Evolutionary conservation across 2,113 vertebrate species (phyloP).

Genomic region (human (Homo sapiens)): GRCh38 chr2:131843501-131844000

Average conservation of each 20-base stretch:
- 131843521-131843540: background rate
- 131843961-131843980: conserved; percentile 40
- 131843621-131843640: background rate
- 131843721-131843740: background rate
- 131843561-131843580: background rate
- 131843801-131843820: conserved; percentile 46
- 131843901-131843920: background rate
- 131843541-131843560: background rate
- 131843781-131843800: conserved; percentile 44
- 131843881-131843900: conserved; percentile 21
- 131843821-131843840: background rate
- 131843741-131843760: background rate
- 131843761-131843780: conserved; percentile 47
- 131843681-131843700: background rate
- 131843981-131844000: background rate
- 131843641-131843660: background rate
- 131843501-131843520: background rate
- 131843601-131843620: background rate
- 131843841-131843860: background rate
- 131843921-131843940: background rate
- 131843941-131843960: background rate
- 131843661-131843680: background rate
- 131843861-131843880: conserved; percentile 54
- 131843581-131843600: background rate
- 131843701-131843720: conserved; percentile 14